These are phyloP conservation scores for Coleophora flavipennella DNA, from an alignment of 2,888 invertebrate species.

Conservation along the genomic window DNA sequence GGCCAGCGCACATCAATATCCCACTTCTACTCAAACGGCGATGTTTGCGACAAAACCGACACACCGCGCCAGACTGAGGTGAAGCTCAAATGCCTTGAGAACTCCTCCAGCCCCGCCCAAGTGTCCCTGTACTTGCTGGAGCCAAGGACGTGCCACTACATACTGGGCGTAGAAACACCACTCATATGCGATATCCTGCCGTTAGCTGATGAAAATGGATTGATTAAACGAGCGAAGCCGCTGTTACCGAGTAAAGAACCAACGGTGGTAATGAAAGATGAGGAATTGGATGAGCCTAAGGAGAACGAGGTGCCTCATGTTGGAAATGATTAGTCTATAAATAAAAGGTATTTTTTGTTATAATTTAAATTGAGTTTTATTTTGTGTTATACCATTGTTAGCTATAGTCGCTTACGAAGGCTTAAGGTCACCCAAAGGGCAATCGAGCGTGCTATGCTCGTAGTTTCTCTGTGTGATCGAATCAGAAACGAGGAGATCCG, in stretches of 20 bases:
- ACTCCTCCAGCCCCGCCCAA: slow-evolving; percentile 81
- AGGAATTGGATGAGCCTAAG: slow-evolving; percentile 23
- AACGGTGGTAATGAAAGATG: slow-evolving; percentile 21
- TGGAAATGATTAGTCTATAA: slow-evolving; percentile 36
- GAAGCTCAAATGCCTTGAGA: slow-evolving; percentile 83
- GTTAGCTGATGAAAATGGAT: slow-evolving; percentile 85
- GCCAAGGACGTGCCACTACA: slow-evolving; percentile 94
- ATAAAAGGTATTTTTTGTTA: slow-evolving; percentile 11
- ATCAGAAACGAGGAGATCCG: no score
- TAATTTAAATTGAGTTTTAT: not conserved
- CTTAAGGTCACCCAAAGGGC: no score
- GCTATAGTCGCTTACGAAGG: no score
- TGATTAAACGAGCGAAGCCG: slow-evolving; percentile 49
- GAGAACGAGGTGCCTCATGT: slow-evolving; percentile 28
- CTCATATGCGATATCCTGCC: slow-evolving; percentile 89
- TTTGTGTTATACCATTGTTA: not conserved
- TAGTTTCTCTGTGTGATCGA: no score
- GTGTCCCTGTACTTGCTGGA: slow-evolving; percentile 92
- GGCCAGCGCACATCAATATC: slow-evolving; percentile 80
- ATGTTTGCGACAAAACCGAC: slow-evolving; percentile 87
- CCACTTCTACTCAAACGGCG: slow-evolving; percentile 91
- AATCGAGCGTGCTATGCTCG: no score
- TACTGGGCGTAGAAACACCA: slow-evolving; percentile 94
- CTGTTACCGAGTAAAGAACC: slow-evolving; percentile 20
- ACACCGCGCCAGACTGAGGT: slow-evolving; percentile 88